Evolutionary conservation across 2,113 vertebrate genomes (phyloP), one percentile per base, ranked within the genome.

Genomic region (Epinephelus lanceolatus): DNA sequence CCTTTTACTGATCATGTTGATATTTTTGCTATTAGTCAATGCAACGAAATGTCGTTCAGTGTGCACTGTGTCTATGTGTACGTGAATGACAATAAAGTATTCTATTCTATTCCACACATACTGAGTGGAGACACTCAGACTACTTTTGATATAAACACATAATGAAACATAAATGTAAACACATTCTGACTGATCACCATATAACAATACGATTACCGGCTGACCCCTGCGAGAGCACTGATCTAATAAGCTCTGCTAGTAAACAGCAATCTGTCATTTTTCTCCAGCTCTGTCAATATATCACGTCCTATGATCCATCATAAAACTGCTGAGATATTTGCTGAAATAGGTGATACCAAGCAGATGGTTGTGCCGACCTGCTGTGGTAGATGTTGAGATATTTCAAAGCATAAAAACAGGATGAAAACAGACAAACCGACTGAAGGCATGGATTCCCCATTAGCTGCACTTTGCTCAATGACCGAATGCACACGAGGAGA

Each of bases 381-480:
- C 30, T 30, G 30, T 30, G 30, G 30, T 27, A 27, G 27, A 27
- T 27, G 27, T 30, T 30, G 30, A 30, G 30, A 45, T 8, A 45
- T 45, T 45, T 45, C 42, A 45, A 45, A 30, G 30, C 4, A 30
- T 30, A 33, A 17, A 66, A 63, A 57, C 45, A 19, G 40, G 42
- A 57, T 21, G 27, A 57, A 80, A 67, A 61, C 8, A 69, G 21
- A 65, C 33, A 59, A 57, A 71, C 9, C 27, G 80, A 71, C 12
- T 77, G 53, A 85, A 33, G 40, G 12, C 33, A 47, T 71, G 19
- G 33, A 49, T 61, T 59, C 45, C 49, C 23, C 59, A 76, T 78
- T 61, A 74, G 30, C 67, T 51, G 61, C 70, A 37, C 75, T 83
- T 71, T 61, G 25, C 71, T 69, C 21, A 69, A 53, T 55, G 67